Conservation (phyloP, 2,113 vertebrate genomes). For the Apus apus region DNA sequence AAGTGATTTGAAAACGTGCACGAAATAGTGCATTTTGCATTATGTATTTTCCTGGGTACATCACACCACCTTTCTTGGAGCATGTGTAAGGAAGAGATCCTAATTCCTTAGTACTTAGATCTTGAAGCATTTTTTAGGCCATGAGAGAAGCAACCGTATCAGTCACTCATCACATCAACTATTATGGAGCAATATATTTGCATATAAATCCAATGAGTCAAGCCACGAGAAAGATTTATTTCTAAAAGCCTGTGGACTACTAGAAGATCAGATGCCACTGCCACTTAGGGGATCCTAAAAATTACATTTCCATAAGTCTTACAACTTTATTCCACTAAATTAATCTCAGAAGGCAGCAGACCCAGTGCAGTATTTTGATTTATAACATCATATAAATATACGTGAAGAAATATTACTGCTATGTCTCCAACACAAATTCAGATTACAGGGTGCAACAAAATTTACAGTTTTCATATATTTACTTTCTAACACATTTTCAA, state of each 20-base stretch:
- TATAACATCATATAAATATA: not conserved
- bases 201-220: not conserved
- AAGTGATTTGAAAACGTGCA: not conserved
- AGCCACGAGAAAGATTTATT: not conserved
- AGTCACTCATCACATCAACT: not conserved
- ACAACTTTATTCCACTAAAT: not conserved
- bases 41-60: not conserved
- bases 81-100: not conserved
- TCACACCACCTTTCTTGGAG: not conserved
- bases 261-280: not conserved
- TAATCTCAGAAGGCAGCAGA: constrained; percentile 3
- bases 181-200: not conserved
- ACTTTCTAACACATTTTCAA: not conserved
- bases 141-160: not conserved
- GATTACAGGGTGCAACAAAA: not conserved
- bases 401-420: not conserved
- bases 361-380: not conserved
- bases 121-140: not conserved
- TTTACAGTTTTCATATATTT: not conserved
- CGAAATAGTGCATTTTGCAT: not conserved
- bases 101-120: not conserved
- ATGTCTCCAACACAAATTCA: not conserved
- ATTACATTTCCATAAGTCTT: not conserved
- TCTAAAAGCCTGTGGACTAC: not conserved
- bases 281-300: not conserved